A percentile compares a stretch with the other conserved stretches of the same genome.
These are phyloP conservation scores for Nomada lathburiana DNA, from an alignment of 2,888 invertebrate species.

Conservation along the genomic window DNA sequence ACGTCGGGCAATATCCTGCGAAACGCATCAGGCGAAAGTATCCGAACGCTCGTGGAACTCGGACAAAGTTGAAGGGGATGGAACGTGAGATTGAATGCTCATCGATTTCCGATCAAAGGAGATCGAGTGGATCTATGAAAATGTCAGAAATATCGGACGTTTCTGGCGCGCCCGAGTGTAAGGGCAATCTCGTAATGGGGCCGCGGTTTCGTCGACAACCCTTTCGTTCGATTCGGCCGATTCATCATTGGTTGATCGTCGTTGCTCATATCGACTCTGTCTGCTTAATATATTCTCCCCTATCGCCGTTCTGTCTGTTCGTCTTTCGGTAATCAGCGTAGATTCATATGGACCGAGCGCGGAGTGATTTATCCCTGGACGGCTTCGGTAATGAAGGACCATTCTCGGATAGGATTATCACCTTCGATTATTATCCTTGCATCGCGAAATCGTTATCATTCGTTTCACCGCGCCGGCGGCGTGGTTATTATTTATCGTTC, in stretches of 20 bases:
- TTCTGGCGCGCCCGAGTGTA: neutral
- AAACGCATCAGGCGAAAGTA: slow-evolving; percentile 24
- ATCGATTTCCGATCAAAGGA: slow-evolving; percentile 45
- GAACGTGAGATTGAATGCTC: slow-evolving; percentile 17
- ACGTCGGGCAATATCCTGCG: slow-evolving; percentile 19
- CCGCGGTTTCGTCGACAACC: slow-evolving; percentile 30
- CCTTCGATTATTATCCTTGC: neutral
- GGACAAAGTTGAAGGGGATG: slow-evolving; percentile 2
- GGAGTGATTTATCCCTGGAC: neutral
- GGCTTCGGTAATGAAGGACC: neutral
- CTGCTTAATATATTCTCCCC: slow-evolving; percentile 29
- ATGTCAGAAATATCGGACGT: slow-evolving; percentile 24
- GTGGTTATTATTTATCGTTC: slow-evolving; percentile 32
- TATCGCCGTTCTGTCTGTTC: neutral
- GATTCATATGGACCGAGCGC: neutral
- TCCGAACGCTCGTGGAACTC: slow-evolving; percentile 14
- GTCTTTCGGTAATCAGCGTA: slow-evolving; percentile 21
- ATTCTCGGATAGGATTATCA: slow-evolving; percentile 1
- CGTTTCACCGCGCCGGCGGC: neutral
- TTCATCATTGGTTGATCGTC: slow-evolving; percentile 29
- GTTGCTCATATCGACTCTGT: slow-evolving; percentile 7
- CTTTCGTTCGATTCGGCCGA: slow-evolving; percentile 45
- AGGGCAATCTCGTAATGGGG: slow-evolving; percentile 39
- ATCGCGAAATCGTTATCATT: neutral
- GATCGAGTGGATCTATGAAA: slow-evolving; percentile 35